Conservation (phyloP, 2,797 vertebrate species). For the Lepilemur ruficaudatus region DNA sequence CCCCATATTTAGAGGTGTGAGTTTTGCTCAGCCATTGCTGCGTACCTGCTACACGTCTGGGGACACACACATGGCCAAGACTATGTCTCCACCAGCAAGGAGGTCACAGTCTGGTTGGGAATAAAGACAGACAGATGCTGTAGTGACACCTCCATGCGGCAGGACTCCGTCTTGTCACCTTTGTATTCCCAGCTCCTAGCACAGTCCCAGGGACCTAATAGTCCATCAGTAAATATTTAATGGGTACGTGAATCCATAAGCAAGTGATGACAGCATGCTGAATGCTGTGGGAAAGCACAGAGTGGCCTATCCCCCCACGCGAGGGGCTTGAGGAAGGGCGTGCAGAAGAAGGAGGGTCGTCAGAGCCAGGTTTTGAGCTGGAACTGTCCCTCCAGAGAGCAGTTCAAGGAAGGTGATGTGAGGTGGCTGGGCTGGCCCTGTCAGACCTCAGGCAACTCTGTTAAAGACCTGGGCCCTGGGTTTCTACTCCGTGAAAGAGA, state of each 20-base stretch:
- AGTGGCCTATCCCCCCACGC: too few relatives aligned
- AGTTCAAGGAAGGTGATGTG: neutral
- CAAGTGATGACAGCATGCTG: rapidly evolving
- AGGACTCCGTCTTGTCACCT: neutral
- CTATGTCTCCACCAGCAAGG: neutral
- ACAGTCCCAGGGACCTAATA: neutral
- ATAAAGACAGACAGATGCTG: neutral
- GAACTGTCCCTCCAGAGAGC: neutral
- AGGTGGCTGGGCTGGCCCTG: neutral
- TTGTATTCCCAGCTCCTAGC: neutral
- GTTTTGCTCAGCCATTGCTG: neutral
- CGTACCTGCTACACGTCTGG: neutral
- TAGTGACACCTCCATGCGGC: neutral
- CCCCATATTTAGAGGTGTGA: neutral
- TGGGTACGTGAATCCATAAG: too few relatives aligned
- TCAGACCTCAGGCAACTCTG: neutral
- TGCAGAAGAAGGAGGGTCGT: neutral
- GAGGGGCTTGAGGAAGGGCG: neutral
- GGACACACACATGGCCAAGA: neutral
- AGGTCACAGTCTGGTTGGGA: neutral
- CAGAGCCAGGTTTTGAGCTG: neutral
- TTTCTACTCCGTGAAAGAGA: neutral
- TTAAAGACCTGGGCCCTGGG: neutral
- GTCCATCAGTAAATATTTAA: neutral
- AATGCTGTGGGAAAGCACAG: neutral